Base-by-base conservation (phyloP, 2,797 vertebrate species). In the Lophius americanus region DNA sequence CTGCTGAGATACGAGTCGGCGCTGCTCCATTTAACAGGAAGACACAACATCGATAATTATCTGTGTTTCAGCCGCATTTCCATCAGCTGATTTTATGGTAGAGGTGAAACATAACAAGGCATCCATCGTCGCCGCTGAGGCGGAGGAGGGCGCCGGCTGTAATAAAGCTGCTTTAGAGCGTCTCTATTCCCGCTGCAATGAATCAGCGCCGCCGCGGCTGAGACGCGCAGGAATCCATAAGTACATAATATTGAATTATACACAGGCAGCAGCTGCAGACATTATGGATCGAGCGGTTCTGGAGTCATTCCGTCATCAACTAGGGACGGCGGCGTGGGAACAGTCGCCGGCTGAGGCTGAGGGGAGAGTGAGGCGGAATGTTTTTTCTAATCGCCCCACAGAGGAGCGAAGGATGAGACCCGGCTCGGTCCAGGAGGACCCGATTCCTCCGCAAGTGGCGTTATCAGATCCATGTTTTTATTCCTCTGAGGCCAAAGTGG, bases 191-290 rank as follows among this genome's bases (percentile, higher is more conserved):
- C 75, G 38, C 23, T 6, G 68, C 81, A 50, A 68, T 85, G 74
- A 88, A 85, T 83, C 84, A 76, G 68, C 73, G 63, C 38, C 66
- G 70, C 77, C 63, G 64, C 83, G 66, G 64, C 79, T 54, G 76
- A 72, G 73, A 58, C 60, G 38, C 49, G 67, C 74, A 58, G 53
- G 64, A 78, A 85, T 77, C 70, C 64, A 68, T 75, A 76, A 83
- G 81, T 75, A 79, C 79, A 85, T 78, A 79, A 85, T 66, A 84
- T 88, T 85, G 80, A 88, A 82, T 84, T 82, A 85, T 78, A 78
- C 71, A 81, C 72, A 46, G 60, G 82, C 39, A 54, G 68, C 76
- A 67, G 67, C 64, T 60, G 47, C 54, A 60, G 44, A 56, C 58
- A 0, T 71, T 80, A 78, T 76, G 67, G 81, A 88, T 72, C 13